These are phyloP conservation scores for Phoeniculus purpureus DNA, from an alignment of 2,797 vertebrate species.

Conservation along the genomic window DNA sequence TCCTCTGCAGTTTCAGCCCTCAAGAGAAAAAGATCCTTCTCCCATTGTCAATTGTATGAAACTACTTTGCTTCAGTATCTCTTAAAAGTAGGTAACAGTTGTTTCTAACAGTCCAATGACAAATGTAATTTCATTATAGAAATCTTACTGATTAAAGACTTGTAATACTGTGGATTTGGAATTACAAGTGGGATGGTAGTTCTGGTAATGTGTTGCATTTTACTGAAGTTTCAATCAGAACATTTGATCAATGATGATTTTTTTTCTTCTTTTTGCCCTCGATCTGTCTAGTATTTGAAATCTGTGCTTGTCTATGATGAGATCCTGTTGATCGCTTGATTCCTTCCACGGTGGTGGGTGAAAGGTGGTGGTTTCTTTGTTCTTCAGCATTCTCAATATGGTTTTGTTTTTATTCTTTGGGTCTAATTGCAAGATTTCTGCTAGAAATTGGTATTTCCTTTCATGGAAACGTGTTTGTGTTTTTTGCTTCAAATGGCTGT, in stretches of 20 bases:
- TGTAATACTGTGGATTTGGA: background rate
- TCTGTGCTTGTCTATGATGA: slow-evolving; percentile 77
- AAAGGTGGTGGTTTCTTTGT: slow-evolving; percentile 75
- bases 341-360: slow-evolving; percentile 78
- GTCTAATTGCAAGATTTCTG: slow-evolving; percentile 56
- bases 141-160: background rate
- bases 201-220: slow-evolving; percentile 24
- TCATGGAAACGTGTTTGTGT: slow-evolving; percentile 37
- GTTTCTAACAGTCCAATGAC: background rate
- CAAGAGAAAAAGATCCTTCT: background rate
- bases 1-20: slow-evolving; percentile 10
- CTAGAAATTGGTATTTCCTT: slow-evolving; percentile 10
- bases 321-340: slow-evolving; percentile 72
- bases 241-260: slow-evolving; percentile 61
- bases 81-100: slow-evolving; percentile 42
- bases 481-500: slow-evolving; percentile 59
- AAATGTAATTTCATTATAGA: background rate
- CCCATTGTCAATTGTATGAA: background rate
- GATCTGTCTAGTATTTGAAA: slow-evolving; percentile 79
- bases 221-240: slow-evolving; percentile 44
- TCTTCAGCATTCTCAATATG: slow-evolving; percentile 53
- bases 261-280: slow-evolving; percentile 78
- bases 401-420: slow-evolving; percentile 58
- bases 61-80: background rate
- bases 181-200: background rate